Conservation (phyloP, 2,888 invertebrate genomes). For the Scaptomyza reducta region DNA sequence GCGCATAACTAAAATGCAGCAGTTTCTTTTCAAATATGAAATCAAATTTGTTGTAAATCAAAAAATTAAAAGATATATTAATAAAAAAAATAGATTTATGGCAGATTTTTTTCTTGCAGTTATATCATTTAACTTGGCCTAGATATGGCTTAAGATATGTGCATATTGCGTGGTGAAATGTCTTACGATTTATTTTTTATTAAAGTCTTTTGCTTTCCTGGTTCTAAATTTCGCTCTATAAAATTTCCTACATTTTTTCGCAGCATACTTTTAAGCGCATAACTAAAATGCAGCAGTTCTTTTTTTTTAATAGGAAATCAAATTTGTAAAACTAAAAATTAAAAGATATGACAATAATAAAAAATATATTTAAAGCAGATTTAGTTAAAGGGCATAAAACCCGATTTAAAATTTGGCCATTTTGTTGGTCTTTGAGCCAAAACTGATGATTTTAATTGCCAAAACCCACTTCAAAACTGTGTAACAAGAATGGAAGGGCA, state of each 20-base stretch:
- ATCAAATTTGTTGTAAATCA: too few species aligned
- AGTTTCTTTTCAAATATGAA: too few species aligned
- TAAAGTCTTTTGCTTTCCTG: too few species aligned
- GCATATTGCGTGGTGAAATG: neutral
- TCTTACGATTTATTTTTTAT: neutral
- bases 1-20: neutral
- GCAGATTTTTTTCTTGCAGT: neutral
- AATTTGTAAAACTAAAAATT: too few species aligned
- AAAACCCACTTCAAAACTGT: slow-evolving; percentile 42
- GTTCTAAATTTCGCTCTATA: neutral
- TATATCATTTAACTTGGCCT: slow-evolving; percentile 4
- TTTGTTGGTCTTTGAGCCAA: slow-evolving; percentile 18
- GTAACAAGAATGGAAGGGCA: too few species aligned
- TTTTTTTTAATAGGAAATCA: too few species aligned
- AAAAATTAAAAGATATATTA: too few species aligned
- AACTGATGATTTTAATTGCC: slow-evolving; percentile 66
- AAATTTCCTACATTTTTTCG: neutral
- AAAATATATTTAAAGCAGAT: neutral
- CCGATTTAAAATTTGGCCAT: neutral
- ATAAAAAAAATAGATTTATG: too few species aligned
- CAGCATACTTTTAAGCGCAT: slow-evolving; percentile 16
- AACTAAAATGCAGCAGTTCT: too few species aligned
- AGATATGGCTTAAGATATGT: neutral
- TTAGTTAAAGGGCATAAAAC: neutral
- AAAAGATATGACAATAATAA: too few species aligned